These are phyloP conservation scores for Neosalanx taihuensis DNA, from an alignment of 2,797 vertebrate genomes.

Conservation along the genomic window DNA sequence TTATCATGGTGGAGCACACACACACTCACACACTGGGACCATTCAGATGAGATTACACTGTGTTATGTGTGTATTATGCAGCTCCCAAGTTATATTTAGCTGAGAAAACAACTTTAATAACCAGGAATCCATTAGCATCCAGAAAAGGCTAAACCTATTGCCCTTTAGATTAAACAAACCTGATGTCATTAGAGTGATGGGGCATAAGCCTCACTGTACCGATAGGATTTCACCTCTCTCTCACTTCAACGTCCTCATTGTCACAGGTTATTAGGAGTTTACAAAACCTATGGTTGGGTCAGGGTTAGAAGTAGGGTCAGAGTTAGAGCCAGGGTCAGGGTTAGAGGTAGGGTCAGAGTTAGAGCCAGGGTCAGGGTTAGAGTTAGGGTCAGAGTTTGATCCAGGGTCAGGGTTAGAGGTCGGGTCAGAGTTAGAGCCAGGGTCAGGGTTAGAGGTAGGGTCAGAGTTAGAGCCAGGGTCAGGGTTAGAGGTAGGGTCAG, in stretches of 20 bases:
- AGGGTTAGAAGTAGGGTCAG: too few species aligned
- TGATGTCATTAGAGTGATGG: not conserved
- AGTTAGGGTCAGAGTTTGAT: too few species aligned
- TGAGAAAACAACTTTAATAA: conserved; percentile 16
- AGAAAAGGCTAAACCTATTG: conserved; percentile 11
- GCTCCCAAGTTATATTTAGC: conserved; percentile 23
- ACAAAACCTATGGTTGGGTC: too few species aligned
- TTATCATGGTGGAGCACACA: not conserved
- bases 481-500: too few species aligned
- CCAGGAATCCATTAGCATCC: conserved; percentile 13
- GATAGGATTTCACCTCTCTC: not conserved
- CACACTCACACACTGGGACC: not conserved
- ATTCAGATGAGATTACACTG: conserved; percentile 10
- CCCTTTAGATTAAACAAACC: conserved; percentile 22
- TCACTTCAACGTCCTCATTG: not conserved
- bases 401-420: too few species aligned
- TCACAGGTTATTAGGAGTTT: too few species aligned
- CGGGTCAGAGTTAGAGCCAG: too few species aligned
- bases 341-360: too few species aligned
- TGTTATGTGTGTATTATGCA: conserved; percentile 8
- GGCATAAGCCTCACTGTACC: not conserved
- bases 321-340: too few species aligned
- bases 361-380: too few species aligned
- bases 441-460: too few species aligned
- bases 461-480: too few species aligned